These are phyloP conservation scores for Drosophila gaucha DNA, from an alignment of 2,888 invertebrate species.

Conservation along the genomic window DNA sequence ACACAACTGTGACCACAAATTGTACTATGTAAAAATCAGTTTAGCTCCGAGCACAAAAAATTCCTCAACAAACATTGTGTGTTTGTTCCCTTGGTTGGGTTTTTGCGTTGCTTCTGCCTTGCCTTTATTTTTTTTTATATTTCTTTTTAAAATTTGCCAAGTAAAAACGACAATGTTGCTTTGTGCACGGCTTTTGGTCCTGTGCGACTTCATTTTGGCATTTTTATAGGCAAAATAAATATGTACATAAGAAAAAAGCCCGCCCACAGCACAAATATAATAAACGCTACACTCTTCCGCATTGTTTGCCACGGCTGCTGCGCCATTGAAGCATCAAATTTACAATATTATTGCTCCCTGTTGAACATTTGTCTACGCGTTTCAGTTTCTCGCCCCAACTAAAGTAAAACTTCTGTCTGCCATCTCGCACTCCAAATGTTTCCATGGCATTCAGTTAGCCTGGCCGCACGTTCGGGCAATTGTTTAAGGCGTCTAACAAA, in stretches of 20 bases:
- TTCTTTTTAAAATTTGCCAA: slow-evolving; percentile 18
- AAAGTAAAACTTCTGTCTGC: not conserved
- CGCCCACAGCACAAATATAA: slow-evolving; percentile 53
- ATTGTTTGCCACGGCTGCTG: slow-evolving; percentile 6
- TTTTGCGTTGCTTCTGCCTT: not conserved
- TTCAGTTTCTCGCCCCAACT: slow-evolving; percentile 1
- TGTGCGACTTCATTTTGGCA: slow-evolving; percentile 53
- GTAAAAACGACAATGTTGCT: slow-evolving; percentile 29
- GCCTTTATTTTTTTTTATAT: not conserved
- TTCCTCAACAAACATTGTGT: slow-evolving; percentile 49
- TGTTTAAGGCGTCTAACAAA: slow-evolving; percentile 71
- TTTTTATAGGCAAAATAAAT: slow-evolving; percentile 52
- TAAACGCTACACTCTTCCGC: slow-evolving; percentile 31
- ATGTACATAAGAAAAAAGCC: slow-evolving; percentile 3
- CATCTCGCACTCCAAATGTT: no score
- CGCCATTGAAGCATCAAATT: slow-evolving; percentile 65
- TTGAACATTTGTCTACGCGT: slow-evolving; percentile 63
- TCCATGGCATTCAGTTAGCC: not conserved
- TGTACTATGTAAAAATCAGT: slow-evolving; percentile 39
- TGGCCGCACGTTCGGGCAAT: slow-evolving; percentile 66
- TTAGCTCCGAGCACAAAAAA: slow-evolving; percentile 37
- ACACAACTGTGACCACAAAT: slow-evolving; percentile 21
- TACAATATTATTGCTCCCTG: slow-evolving; percentile 76
- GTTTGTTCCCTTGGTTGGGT: slow-evolving; percentile 16
- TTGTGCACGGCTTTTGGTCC: slow-evolving; percentile 38